A percentile compares a stretch with the other conserved stretches of the same genome.
Conservation (phyloP, 2,888 invertebrate genomes). For the Listrodromus nycthemerus region DNA sequence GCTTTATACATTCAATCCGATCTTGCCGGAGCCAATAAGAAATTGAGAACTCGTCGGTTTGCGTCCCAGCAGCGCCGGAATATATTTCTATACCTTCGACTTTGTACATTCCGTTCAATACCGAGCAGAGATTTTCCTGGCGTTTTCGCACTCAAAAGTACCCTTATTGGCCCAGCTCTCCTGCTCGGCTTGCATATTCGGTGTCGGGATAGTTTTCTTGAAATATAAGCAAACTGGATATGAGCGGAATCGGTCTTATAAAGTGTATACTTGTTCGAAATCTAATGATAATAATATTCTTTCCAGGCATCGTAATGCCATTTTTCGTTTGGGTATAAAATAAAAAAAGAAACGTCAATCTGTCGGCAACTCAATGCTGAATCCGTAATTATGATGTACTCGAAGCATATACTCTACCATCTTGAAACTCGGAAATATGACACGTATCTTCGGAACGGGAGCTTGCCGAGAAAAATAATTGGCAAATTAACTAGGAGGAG, state of each 20-base stretch:
- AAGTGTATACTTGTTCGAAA: not conserved
- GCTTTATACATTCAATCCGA: conserved; percentile 27
- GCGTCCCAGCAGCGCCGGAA: not conserved
- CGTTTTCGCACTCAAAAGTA: conserved; percentile 24
- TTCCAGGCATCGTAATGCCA: not conserved
- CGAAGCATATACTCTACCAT: not conserved
- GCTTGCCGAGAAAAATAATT: not conserved
- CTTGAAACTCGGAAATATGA: not conserved
- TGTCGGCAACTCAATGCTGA: not conserved
- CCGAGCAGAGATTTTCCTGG: not conserved
- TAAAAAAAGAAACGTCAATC: not conserved
- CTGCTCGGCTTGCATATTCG: not conserved
- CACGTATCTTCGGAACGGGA: not conserved
- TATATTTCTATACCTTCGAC: conserved; percentile 46
- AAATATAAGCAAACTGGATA: conserved; percentile 50
- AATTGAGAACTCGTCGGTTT: conserved; percentile 50
- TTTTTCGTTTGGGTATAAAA: not conserved
- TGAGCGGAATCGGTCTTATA: not conserved
- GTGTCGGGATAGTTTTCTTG: not conserved
- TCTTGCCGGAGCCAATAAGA: conserved; percentile 51
- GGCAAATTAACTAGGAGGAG: not conserved
- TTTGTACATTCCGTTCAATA: conserved; percentile 35
- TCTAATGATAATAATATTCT: not conserved
- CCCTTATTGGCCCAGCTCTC: not conserved
- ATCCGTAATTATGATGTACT: not conserved